Evolutionary conservation across 1,140 invertebrate species (phyloP).

Genomic region (Drosophila varians): DNA sequence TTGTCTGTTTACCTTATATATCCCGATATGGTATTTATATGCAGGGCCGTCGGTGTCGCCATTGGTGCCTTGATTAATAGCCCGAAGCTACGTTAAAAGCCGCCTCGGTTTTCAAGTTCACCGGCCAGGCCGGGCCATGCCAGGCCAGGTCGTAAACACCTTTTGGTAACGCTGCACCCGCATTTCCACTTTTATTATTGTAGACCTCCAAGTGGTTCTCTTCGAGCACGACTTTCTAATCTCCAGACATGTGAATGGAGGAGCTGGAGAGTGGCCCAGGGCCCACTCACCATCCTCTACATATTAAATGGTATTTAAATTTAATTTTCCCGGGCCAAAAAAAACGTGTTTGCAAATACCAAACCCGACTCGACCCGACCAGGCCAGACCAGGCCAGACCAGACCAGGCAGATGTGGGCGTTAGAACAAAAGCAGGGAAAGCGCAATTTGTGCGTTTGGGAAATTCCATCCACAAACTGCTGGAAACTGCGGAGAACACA

Average conservation of each 20-base stretch:
- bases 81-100: slow-evolving; percentile 26
- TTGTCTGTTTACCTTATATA: slow-evolving; percentile 38
- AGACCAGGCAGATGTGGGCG: slow-evolving; percentile 45
- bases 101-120: slow-evolving; percentile 59
- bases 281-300: slow-evolving; percentile 46
- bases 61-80: slow-evolving; percentile 60
- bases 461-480: slow-evolving; percentile 51
- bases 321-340: slow-evolving; percentile 57
- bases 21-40: slow-evolving; percentile 27
- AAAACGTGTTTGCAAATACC: slow-evolving; percentile 68
- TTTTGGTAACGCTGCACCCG: slow-evolving; percentile 54
- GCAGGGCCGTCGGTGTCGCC: slow-evolving; percentile 26
- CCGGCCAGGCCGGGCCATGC: slow-evolving; percentile 27
- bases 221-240: slow-evolving; percentile 66
- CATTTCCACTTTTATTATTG: slow-evolving; percentile 20
- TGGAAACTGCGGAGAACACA: slow-evolving; percentile 37
- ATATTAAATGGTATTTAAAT: slow-evolving; percentile 72
- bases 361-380: not conserved
- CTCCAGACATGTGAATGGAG: slow-evolving; percentile 45
- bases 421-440: slow-evolving; percentile 62
- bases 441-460: slow-evolving; percentile 69
- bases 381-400: not conserved
- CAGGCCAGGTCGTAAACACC: slow-evolving; percentile 57
- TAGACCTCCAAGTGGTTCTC: not conserved
- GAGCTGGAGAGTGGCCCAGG: slow-evolving; percentile 2